Conservation (phyloP, 2,797 vertebrate species). For the Chanos chanos region DNA sequence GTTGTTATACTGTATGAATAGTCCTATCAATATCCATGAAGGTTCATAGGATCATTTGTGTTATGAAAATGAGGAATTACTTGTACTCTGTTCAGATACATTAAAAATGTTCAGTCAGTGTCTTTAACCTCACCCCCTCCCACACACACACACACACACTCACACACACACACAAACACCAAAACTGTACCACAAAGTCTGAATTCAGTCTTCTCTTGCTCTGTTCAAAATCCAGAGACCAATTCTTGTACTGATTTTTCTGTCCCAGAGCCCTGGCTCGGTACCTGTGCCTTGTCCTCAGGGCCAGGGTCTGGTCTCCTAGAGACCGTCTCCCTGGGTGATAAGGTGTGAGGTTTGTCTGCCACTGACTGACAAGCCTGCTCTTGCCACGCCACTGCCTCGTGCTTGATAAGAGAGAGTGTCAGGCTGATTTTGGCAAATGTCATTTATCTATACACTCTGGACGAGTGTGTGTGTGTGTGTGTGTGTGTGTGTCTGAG, state of each 20-base stretch:
- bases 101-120: no score
- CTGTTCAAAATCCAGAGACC: neutral
- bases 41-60: no score
- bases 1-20: no score
- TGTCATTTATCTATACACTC: conserved; percentile 75
- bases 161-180: no score
- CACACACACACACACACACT: no score
- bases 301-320: conserved; percentile 56
- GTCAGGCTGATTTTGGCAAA: conserved; percentile 77
- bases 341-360: conserved; percentile 78
- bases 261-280: neutral
- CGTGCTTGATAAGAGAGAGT: conserved; percentile 79
- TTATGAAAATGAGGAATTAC: no score
- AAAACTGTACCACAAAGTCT: neutral
- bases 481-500: conserved; percentile 54
- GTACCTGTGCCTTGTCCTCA: conserved; percentile 7
- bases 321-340: conserved; percentile 67
- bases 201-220: neutral
- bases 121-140: no score
- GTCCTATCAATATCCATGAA: no score
- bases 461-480: conserved; percentile 56
- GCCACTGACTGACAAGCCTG: conserved; percentile 75
- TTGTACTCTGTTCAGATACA: no score
- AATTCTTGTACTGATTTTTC: neutral
- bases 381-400: conserved; percentile 71